A percentile compares a stretch with the other conserved stretches of the same genome.
Evolutionary conservation across 2,113 vertebrate species (phyloP).

Genomic region (rat (Rattus norvegicus)): GRCr8 NC_086020.1:215079001-215079500

Average conservation of each 20-base stretch:
- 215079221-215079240: neutral
- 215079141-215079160: neutral
- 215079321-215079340: neutral
- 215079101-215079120: neutral
- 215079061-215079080: no score
- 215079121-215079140: neutral
- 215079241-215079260: neutral
- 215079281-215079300: neutral
- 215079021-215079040: no score
- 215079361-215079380: neutral
- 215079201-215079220: neutral
- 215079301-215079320: neutral
- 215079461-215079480: neutral
- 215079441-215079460: neutral
- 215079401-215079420: neutral
- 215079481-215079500: neutral
- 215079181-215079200: neutral
- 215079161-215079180: neutral
- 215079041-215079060: neutral
- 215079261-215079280: neutral
- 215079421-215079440: neutral
- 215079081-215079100: neutral
- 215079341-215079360: neutral
- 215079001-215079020: neutral
- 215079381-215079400: neutral